Evolutionary conservation across 2,797 vertebrate genomes (phyloP).

Genomic region (Lepus oiostolus): DNA sequence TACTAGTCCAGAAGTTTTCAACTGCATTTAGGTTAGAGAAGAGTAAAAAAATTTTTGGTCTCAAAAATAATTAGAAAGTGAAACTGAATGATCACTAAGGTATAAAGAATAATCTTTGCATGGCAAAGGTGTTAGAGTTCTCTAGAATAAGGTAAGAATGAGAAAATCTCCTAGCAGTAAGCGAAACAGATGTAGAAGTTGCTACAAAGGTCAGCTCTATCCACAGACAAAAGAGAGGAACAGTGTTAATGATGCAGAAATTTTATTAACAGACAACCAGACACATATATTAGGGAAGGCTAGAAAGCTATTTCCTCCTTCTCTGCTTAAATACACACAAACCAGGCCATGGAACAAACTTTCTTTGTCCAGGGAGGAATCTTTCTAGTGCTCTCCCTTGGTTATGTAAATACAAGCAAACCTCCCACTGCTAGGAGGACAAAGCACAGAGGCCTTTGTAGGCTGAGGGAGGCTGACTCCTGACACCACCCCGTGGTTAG

Average conservation of each 20-base stretch:
- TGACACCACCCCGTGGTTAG: too few relatives aligned
- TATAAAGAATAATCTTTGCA: neutral
- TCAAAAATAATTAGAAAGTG: neutral
- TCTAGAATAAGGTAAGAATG: neutral
- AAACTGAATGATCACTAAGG: neutral
- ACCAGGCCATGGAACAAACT: conserved; percentile 4
- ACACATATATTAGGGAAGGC: neutral
- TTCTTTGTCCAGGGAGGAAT: conserved; percentile 42
- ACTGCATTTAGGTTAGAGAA: neutral
- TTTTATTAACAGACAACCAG: neutral
- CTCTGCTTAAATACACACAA: neutral
- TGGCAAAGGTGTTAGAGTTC: neutral
- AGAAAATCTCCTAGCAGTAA: neutral
- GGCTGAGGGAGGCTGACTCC: neutral
- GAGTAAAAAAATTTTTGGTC: neutral
- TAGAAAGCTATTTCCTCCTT: neutral
- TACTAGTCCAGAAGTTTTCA: neutral
- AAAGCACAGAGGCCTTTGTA: neutral
- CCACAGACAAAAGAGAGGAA: neutral
- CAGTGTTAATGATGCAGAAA: neutral
- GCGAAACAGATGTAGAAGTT: neutral
- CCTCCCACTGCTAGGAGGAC: neutral
- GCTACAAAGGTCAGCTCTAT: conserved; percentile 19
- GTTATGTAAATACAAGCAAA: conserved; percentile 43
- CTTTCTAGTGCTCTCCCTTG: neutral